phyloP scores from a whole-genome alignment of 2,888 invertebrate species.

The Caenorhabditis virilis region DNA sequence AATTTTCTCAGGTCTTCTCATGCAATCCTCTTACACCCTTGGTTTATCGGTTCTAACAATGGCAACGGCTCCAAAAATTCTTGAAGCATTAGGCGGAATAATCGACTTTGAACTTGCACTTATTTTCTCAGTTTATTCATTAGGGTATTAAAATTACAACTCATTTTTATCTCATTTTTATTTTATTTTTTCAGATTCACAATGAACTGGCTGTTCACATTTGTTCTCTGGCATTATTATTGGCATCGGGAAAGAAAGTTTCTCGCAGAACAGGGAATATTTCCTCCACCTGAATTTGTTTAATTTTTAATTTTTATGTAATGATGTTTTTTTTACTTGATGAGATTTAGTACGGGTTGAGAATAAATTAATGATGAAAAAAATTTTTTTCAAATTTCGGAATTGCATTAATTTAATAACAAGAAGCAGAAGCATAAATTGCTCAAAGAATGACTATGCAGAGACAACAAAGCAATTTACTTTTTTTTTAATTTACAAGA shows the following conservation, averaged over 20 bases:
- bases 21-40: conserved; percentile 67
- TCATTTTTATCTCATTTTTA: neutral
- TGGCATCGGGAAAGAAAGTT: conserved; percentile 51
- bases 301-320: no score
- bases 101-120: conserved; percentile 41
- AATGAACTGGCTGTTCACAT: conserved; percentile 56
- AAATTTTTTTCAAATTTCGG: no score
- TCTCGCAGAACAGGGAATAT: conserved; percentile 28
- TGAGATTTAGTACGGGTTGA: no score
- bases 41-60: conserved; percentile 68
- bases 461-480: no score
- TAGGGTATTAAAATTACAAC: conserved; percentile 13
- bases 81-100: conserved; percentile 52
- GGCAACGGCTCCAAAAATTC: conserved; percentile 67
- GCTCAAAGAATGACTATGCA: no score
- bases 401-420: no score
- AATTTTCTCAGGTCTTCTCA: conserved; percentile 53
- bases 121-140: conserved; percentile 36
- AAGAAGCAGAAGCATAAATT: no score
- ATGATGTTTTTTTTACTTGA: no score
- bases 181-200: conserved; percentile 20
- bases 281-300: conserved; percentile 32
- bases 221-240: conserved; percentile 60
- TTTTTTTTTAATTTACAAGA: no score
- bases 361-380: no score